Evolutionary conservation across 2,113 vertebrate genomes (phyloP).

Genomic region (Halcyon malimbica): DNA sequence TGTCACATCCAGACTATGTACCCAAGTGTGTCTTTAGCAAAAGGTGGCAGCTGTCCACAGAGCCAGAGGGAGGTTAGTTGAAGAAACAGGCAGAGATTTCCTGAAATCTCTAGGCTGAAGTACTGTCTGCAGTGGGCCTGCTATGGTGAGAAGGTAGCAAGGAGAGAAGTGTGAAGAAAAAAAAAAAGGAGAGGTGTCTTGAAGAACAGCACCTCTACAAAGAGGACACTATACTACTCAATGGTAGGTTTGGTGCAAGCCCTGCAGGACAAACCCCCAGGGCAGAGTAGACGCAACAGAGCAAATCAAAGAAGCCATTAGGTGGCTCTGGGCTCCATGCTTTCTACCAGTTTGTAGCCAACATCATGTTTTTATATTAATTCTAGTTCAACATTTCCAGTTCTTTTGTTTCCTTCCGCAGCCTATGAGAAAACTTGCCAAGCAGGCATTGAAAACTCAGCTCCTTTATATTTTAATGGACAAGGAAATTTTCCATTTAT

Average conservation of each 20-base stretch:
- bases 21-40: neutral
- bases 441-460: neutral
- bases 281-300: neutral
- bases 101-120: neutral
- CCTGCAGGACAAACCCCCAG: neutral
- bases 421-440: neutral
- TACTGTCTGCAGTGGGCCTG: neutral
- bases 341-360: neutral
- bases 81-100: neutral
- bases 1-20: neutral
- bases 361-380: neutral
- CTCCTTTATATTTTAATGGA: neutral
- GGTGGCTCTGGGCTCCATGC: neutral
- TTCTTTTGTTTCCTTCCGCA: constrained; percentile 1
- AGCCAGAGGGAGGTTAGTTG: neutral
- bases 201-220: neutral
- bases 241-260: neutral
- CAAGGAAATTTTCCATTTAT: neutral
- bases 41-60: neutral
- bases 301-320: neutral
- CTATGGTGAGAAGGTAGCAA: neutral
- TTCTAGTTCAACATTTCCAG: neutral
- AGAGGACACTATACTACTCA: neutral
- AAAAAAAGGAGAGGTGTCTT: neutral
- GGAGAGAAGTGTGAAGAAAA: neutral